Conservation (phyloP, 2,113 vertebrate species). For the Camelus dromedarius region DNA sequence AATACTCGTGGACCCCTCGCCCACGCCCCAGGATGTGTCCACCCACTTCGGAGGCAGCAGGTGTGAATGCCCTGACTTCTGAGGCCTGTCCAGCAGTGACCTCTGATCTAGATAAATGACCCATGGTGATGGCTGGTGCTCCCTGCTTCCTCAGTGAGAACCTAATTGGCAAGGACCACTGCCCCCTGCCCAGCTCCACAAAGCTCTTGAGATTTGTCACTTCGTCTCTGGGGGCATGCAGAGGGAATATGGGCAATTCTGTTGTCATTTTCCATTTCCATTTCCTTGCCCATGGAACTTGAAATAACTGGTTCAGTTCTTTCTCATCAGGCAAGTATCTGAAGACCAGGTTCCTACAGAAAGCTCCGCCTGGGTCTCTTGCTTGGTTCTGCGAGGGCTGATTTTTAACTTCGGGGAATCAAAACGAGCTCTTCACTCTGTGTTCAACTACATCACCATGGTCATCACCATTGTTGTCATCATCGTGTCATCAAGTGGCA, state of each 20-base stretch:
- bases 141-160: background rate
- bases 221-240: background rate
- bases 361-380: background rate
- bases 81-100: background rate
- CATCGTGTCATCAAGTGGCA: background rate
- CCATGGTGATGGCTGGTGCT: fast-evolving
- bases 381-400: background rate
- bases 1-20: background rate
- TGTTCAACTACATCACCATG: background rate
- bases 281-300: conserved; percentile 21
- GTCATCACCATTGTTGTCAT: background rate
- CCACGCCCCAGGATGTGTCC: background rate
- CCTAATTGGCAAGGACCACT: background rate
- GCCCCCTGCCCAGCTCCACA: background rate
- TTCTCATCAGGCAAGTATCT: background rate
- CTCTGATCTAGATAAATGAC: background rate
- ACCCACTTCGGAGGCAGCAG: background rate
- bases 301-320: background rate
- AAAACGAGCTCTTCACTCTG: background rate
- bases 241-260: background rate
- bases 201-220: background rate
- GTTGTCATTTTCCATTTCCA: background rate
- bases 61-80: background rate
- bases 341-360: background rate
- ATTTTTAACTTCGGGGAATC: background rate